Evolutionary conservation across 2,113 vertebrate genomes (phyloP), one percentile per base, ranked within the genome.

Genomic region (Plotosus lineatus): DNA sequence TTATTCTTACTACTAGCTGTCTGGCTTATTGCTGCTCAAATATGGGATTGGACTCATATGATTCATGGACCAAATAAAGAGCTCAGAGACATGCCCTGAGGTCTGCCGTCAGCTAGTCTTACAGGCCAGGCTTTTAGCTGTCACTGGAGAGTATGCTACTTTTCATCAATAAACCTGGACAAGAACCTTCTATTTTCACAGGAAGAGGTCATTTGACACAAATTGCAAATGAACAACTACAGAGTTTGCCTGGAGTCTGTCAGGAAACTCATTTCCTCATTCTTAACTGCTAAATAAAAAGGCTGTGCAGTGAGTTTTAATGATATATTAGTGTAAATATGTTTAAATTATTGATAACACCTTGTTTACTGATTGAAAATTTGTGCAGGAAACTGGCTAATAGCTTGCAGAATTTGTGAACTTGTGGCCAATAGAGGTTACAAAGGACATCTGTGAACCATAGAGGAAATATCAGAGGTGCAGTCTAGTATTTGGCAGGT

Each of bases 111-210:
- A 26, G 36, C 33, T 65, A 65, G 21, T 65, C 61, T 65, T 69
- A 69, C 40, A 69, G 44, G 40, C 65, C 40, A 44, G n/a, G 40
- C 36, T 26, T 69, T 69, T 44, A 69, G 40, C 40, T 28, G 44
- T 72, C 46, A 72, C 44, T 72, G 69, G 44, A 72, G 65, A 69
- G 4, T 69, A 69, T 72, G 28, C 28, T 72, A 72, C 69, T 72
- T 72, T 72, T 72, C 69, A 72, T 72, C 44, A 51, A n/a, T 51
- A 51, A 72, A 33, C 44, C 21, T 21, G 69, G 26, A 26, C 69
- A 72, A 46, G 12, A 71, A 51, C 69, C 28, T 72, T 33, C 26
- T 50, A 36, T 72, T 72, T 50, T 72, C 46, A 50, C 69, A 72
- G 9, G 28, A 50, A 50, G 21, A 69, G 65, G 44, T 28, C 8